These are phyloP conservation scores for Rattus rattus DNA, from an alignment of 2,113 vertebrate species.

Conservation along the genomic window DNA sequence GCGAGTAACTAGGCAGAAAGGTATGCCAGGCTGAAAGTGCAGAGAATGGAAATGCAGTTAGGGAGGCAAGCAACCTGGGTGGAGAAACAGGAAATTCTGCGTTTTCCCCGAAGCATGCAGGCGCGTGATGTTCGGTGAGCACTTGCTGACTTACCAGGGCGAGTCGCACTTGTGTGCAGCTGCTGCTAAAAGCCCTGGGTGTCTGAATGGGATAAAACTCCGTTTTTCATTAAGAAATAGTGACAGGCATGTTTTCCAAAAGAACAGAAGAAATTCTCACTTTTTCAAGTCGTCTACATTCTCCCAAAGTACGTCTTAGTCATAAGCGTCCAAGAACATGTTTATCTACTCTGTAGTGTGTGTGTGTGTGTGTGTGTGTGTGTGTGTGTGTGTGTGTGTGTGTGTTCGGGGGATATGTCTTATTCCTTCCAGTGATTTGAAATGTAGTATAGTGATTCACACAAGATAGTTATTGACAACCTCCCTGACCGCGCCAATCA, in stretches of 20 bases:
- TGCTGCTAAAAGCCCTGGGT: not conserved
- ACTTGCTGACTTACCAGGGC: conserved; percentile 11
- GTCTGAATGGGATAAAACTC: not conserved
- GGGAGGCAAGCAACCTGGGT: not conserved
- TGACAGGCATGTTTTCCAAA: conserved; percentile 13
- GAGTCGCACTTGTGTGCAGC: not conserved
- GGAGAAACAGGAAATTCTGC: not conserved
- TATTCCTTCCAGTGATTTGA: not conserved
- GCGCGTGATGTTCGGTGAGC: not conserved
- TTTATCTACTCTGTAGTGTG: not conserved
- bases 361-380: too few relatives aligned
- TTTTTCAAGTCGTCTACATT: not conserved
- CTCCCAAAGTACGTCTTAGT: not conserved
- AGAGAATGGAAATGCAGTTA: not conserved
- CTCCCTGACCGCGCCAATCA: not conserved
- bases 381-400: not conserved
- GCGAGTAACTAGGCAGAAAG: not conserved
- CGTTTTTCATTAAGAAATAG: not conserved
- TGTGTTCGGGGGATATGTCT: not conserved
- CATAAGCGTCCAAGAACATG: not conserved
- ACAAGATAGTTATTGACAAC: not conserved
- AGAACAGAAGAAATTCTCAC: not conserved
- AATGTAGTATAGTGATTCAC: not conserved
- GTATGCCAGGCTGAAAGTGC: not conserved
- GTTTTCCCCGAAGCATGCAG: not conserved